Percentiles rank a stretch among this genome's conserved stretches.
phyloP scores from a whole-genome alignment of 2,888 invertebrate species.

The Drosophila kokeensis region DNA sequence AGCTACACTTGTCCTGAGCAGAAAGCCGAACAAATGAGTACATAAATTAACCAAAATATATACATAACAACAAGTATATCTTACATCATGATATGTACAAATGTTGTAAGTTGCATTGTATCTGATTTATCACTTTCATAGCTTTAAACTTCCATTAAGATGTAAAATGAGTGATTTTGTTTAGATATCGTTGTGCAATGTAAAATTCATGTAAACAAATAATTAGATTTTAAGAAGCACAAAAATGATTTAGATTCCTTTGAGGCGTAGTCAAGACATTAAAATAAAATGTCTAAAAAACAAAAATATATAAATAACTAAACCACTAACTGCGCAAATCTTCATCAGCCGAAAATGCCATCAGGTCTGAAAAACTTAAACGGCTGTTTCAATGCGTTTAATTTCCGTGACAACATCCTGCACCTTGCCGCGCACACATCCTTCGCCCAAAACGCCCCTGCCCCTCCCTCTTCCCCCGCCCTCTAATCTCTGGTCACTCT shows the following conservation, averaged over 20 bases:
- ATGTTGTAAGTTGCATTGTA: background rate
- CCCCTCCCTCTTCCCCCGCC: background rate
- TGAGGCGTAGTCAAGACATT: constrained; percentile 18
- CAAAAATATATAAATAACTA: background rate
- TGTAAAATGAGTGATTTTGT: background rate
- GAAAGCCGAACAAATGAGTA: background rate
- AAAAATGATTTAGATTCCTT: background rate
- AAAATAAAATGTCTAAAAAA: background rate
- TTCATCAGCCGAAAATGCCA: constrained; percentile 15
- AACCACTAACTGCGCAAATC: constrained; percentile 21
- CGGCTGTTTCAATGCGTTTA: constrained; percentile 65
- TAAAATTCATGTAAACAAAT: background rate
- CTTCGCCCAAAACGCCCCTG: constrained; percentile 7
- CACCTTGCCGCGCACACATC: constrained; percentile 48
- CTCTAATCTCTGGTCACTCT: constrained; percentile 36
- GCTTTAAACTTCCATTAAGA: background rate
- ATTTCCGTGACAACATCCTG: constrained; percentile 72
- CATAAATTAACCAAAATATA: background rate
- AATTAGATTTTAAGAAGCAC: background rate
- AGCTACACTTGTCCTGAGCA: background rate
- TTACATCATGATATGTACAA: background rate
- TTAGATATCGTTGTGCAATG: background rate
- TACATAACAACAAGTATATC: background rate
- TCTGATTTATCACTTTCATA: background rate
- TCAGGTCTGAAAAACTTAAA: constrained; percentile 31